Conservation (phyloP, 2,888 invertebrate genomes). For the Euzophera pinguis region DNA sequence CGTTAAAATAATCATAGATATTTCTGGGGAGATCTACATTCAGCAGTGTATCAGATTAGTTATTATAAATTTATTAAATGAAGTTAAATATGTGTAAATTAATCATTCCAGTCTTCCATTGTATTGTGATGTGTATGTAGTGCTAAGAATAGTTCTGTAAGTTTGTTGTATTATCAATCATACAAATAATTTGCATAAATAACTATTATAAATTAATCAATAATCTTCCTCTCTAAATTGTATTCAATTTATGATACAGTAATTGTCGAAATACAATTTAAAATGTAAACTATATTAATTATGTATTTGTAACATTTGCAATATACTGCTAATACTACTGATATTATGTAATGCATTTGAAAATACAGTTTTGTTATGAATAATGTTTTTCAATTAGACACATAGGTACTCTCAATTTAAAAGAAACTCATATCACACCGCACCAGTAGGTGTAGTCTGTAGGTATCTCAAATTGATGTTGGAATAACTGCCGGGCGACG, state of each 20-base stretch:
- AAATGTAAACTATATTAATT: background rate
- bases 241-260: too few species aligned
- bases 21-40: too few species aligned
- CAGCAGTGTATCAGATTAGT: too few species aligned
- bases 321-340: background rate
- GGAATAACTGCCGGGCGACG: too few species aligned
- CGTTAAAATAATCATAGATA: too few species aligned
- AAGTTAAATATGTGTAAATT: constrained; percentile 1
- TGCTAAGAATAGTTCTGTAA: constrained; percentile 5
- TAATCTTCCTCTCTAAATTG: too few species aligned
- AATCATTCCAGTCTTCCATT: constrained; percentile 63
- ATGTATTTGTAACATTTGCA: background rate
- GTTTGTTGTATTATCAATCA: constrained; percentile 9
- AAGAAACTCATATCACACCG: too few species aligned
- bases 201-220: background rate
- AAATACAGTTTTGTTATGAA: background rate
- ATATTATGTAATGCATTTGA: background rate
- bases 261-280: too few species aligned
- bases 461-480: too few species aligned
- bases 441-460: too few species aligned
- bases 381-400: background rate
- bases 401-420: too few species aligned
- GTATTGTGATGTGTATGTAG: constrained; percentile 39
- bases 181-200: background rate
- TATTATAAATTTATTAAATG: too few species aligned